Conservation (phyloP, 2,113 vertebrate genomes). For the rabbit (Oryctolagus cuniculus) region DNA sequence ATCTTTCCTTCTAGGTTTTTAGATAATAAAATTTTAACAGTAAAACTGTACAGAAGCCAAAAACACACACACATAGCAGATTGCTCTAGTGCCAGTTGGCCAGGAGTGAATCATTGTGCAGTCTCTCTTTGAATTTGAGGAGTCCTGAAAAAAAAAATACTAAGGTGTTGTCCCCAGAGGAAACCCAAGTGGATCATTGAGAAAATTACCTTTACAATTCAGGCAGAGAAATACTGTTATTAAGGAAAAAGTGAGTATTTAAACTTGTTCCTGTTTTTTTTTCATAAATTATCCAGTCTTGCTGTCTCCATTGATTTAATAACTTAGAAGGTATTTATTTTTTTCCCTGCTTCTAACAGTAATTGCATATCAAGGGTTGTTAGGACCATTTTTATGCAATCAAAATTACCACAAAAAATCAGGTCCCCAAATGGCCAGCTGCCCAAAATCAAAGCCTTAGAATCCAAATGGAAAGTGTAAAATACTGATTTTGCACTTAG, state of each 20-base stretch:
- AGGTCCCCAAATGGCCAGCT: neutral
- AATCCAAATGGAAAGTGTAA: conserved; percentile 9
- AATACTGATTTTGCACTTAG: neutral
- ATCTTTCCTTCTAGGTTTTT: conserved; percentile 18
- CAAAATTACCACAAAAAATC: conserved; percentile 41
- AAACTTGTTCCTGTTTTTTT: conserved; percentile 21
- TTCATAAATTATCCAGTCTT: conserved; percentile 60
- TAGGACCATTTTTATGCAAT: neutral
- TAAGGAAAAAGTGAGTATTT: conserved; percentile 44
- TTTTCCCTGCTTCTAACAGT: conserved; percentile 51
- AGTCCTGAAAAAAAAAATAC: neutral
- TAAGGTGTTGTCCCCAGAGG: conserved; percentile 26
- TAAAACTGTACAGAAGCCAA: conserved; percentile 25
- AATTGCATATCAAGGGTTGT: conserved; percentile 57
- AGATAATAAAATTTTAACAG: neutral
- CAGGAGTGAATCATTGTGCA: neutral
- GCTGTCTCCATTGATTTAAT: conserved; percentile 64
- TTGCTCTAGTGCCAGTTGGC: neutral
- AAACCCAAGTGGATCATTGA: neutral
- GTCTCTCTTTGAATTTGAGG: neutral
- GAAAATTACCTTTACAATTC: conserved; percentile 66
- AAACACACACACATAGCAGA: neutral
- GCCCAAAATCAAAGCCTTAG: conserved; percentile 1
- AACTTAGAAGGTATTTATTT: conserved; percentile 57
- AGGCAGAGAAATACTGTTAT: conserved; percentile 61